Base-by-base conservation (phyloP, 2,888 invertebrate genomes). In the Tetheella fluctuosa region DNA sequence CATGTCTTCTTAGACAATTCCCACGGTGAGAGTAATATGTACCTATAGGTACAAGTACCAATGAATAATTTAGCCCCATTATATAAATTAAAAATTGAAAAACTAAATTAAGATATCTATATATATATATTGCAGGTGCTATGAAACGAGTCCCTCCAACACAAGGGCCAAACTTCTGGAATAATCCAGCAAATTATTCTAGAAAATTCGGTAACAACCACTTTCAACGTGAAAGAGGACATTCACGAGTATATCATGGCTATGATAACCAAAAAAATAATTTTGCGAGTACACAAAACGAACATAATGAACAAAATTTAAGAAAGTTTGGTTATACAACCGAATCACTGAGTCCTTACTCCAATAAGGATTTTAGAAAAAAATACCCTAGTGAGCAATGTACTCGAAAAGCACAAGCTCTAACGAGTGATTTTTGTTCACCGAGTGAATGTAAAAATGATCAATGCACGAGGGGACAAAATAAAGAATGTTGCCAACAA, bases 211-310 rank as follows among this genome's bases (percentile, higher is more conserved):
- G 37, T 52, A 55, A 71, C 23, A 66, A 78, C 54, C 70, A 71
- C 52, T 71, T 76, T 58, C 79, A 80, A 55, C 76, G 69, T 60
- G 84, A 86, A 59, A 83, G 78, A 62, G 86, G 84, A 1, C 84
- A 86, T 65, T 84, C 87, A 4, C 81, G 79, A 57, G 70, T 87
- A 42, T 80, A 88, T 59, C 86, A 88, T 57, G 82, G 81, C 8
- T 73, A 81, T 55, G 73, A 82, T 57, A 54, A 67, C n/a, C 72
- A 72, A 23, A 71, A 59, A 58, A 65, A 71, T 54, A 70, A 73
- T 59, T 62, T 64, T 60, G 65, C 69, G 63, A 62, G 58, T 59
- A 61, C 69, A 30, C 68, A 71, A 58, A 69, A 71, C 57, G 57
- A 70, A 58, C 70, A 65, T 60, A 68, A 64, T 34, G 68, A 70